A percentile compares a stretch with the other conserved stretches of the same genome.
phyloP scores from a whole-genome alignment of 2,888 invertebrate genomes.

The Desoria tigrina region DNA sequence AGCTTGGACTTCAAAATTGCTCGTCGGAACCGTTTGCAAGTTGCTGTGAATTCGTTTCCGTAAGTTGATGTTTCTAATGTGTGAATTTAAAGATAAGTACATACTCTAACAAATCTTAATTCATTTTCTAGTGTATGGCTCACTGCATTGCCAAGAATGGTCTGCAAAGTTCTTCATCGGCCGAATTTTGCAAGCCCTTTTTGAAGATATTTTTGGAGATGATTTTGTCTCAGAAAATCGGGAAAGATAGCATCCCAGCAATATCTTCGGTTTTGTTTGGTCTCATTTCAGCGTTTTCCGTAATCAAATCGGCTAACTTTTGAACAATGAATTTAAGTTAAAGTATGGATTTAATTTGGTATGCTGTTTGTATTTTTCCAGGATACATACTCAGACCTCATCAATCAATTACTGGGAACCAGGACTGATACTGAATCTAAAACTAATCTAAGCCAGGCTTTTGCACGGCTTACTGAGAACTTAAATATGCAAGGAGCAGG shows the following conservation, averaged over 20 bases:
- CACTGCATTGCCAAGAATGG: slow-evolving; percentile 45
- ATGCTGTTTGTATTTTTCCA: slow-evolving; percentile 20
- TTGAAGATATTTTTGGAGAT: slow-evolving; percentile 64
- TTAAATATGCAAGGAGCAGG: slow-evolving; percentile 49
- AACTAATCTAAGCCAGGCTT: slow-evolving; percentile 43
- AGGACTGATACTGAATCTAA: slow-evolving; percentile 39
- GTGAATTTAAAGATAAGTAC: too few relatives aligned
- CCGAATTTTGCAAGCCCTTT: slow-evolving; percentile 48
- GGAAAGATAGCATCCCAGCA: slow-evolving; percentile 64
- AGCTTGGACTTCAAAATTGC: slow-evolving; percentile 65
- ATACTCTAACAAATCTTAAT: too few relatives aligned
- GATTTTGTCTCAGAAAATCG: slow-evolving; percentile 67
- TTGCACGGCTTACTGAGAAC: slow-evolving; percentile 45
- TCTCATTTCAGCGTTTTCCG: slow-evolving; percentile 68
- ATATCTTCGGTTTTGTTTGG: slow-evolving; percentile 67
- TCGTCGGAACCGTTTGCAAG: slow-evolving; percentile 63
- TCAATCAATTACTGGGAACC: slow-evolving; percentile 46
- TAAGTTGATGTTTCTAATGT: slow-evolving; percentile 35
- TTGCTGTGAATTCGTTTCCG: slow-evolving; percentile 65
- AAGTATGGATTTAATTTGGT: neutral
- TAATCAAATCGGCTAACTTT: slow-evolving; percentile 54
- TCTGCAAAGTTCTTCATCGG: slow-evolving; percentile 39
- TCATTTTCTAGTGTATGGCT: slow-evolving; percentile 34
- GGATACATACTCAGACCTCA: slow-evolving; percentile 48
- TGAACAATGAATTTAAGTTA: neutral